phyloP scores from a whole-genome alignment of 2,113 vertebrate genomes.

The Dromaius novaehollandiae region DNA sequence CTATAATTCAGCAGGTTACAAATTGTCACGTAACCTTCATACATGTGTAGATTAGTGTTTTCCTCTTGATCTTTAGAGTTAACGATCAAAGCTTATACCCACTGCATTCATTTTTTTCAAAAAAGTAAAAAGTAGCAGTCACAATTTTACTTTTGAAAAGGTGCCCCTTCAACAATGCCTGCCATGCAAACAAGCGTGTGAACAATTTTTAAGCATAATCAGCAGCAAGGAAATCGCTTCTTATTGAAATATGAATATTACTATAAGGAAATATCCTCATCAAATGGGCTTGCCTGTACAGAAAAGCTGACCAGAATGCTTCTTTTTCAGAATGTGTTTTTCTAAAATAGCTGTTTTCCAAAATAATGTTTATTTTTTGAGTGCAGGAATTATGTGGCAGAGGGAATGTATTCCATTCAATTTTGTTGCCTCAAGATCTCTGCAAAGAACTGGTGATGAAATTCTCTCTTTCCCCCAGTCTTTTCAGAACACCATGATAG shows the following conservation, averaged over 20 bases:
- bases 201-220: neutral
- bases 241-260: neutral
- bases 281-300: neutral
- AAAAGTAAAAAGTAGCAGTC: neutral
- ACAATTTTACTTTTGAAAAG: neutral
- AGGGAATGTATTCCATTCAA: neutral
- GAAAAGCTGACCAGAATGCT: neutral
- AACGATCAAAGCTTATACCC: neutral
- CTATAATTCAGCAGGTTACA: neutral
- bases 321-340: neutral
- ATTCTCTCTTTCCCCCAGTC: neutral
- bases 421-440: slow-evolving; percentile 1
- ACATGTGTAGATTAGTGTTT: neutral
- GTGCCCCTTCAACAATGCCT: neutral
- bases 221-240: neutral
- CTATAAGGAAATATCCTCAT: neutral
- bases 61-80: neutral
- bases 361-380: neutral
- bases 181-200: neutral
- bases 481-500: neutral
- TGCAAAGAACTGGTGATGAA: neutral
- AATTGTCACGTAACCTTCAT: neutral
- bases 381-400: neutral
- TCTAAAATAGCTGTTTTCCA: neutral
- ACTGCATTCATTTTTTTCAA: neutral